Evolutionary conservation across 2,113 vertebrate species (phyloP), one percentile per base, ranked within the genome.

Genomic region (Misgurnus mizolepis): DNA sequence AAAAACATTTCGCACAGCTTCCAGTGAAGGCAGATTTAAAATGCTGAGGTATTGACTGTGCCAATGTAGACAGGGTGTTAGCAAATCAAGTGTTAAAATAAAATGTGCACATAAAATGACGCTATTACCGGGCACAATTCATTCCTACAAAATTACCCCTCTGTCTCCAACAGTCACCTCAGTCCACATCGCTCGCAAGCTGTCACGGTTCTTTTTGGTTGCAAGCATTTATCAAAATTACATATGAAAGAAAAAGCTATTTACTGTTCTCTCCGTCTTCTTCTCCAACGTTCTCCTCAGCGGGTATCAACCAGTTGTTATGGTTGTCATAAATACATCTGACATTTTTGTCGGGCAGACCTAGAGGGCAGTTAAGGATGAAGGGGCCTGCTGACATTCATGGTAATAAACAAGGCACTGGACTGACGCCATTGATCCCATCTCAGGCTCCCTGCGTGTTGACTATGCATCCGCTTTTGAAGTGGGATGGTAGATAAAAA

Each of bases 311-410:
- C 73, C 34, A 6, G 17, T 69, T 85, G 70, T 87, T 88, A 82
- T 83, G 84, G 84, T 85, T 90, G 84, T 86, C 86, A 87, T 86
- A 87, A 91, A 90, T 91, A 80, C 83, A 79, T 86, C 82, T 94
- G 91, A 93, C 91, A 93, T 93, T 93, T 91, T 85, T 87, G 75
- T 73, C 78, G 17, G 43, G 69, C 84, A 79, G 86, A 87, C 89
- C 90, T 91, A 90, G 88, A 91, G 89, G 82, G 83, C 83, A 77
- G 78, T 34, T 70, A 76, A 88, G 85, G 90, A 93, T 91, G 89
- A 92, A 93, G 89, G 87, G 86, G 86, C 81, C 88, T 87, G 86
- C 86, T 93, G 91, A 93, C 93, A 94, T 94, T 94, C 92, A 92
- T 93, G 91, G 89, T 93, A 92, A 93, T 92, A 89, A 90, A 92